phyloP scores from a whole-genome alignment of 2,888 invertebrate species.

The Xiphydria camelus region DNA sequence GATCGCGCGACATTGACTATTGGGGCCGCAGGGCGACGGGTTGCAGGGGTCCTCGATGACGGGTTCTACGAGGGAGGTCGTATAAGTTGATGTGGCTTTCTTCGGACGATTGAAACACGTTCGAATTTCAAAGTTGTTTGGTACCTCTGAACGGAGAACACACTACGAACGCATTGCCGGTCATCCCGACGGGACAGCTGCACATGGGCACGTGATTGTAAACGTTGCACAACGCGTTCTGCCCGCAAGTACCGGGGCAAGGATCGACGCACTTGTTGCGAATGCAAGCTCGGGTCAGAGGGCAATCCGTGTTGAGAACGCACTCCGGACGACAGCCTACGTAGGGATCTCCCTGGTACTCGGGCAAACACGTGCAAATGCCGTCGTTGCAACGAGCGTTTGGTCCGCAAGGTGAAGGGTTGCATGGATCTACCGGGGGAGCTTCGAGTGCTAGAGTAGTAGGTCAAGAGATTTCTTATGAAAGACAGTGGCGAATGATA shows the following conservation, averaged over 20 bases:
- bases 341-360: slow-evolving; percentile 74
- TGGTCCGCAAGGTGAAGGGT: slow-evolving; percentile 69
- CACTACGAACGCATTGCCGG: slow-evolving; percentile 63
- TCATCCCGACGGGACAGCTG: slow-evolving; percentile 55
- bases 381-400: slow-evolving; percentile 73
- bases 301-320: slow-evolving; percentile 65
- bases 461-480: too few relatives aligned
- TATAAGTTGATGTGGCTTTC: too few relatives aligned
- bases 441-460: slow-evolving; percentile 14
- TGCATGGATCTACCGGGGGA: slow-evolving; percentile 61
- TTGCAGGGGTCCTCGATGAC: slow-evolving; percentile 47
- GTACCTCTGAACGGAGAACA: not conserved
- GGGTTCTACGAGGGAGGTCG: not conserved
- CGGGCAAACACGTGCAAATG: slow-evolving; percentile 71
- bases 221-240: slow-evolving; percentile 61
- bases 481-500: too few relatives aligned
- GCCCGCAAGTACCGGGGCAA: slow-evolving; percentile 61
- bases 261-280: slow-evolving; percentile 60
- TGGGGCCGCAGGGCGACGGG: slow-evolving; percentile 61
- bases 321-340: slow-evolving; percentile 77
- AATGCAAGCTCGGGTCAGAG: slow-evolving; percentile 56
- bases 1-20: slow-evolving; percentile 60
- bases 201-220: slow-evolving; percentile 62
- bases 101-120: too few relatives aligned
- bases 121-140: too few relatives aligned